phyloP scores from a whole-genome alignment of 1,140 invertebrate species.

The Drosophila miranda region DNA sequence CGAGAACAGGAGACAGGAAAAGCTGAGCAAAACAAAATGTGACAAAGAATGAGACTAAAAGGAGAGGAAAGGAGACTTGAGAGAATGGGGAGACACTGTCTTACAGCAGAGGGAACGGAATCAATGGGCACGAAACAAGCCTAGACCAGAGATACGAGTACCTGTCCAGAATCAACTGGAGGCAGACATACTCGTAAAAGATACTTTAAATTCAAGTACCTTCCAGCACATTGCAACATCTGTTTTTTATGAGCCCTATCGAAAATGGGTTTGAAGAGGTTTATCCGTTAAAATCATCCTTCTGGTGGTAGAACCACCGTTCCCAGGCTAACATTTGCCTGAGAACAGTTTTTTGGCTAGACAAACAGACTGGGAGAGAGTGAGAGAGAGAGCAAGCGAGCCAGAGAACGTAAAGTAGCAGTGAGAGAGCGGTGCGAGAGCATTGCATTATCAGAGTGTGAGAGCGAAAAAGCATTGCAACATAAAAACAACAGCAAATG shows the following conservation, averaged over 20 bases:
- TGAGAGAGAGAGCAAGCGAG: slow-evolving; percentile 11
- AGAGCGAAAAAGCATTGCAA: slow-evolving; percentile 48
- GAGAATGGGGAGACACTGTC: neutral
- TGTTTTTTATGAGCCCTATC: slow-evolving; percentile 19
- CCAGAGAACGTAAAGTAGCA: neutral
- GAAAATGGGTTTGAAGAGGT: slow-evolving; percentile 8
- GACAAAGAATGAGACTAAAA: slow-evolving; percentile 26
- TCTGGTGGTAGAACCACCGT: slow-evolving; percentile 22
- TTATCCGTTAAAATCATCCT: too few species aligned
- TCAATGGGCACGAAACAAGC: neutral
- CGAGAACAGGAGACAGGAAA: slow-evolving; percentile 22
- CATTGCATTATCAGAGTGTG: neutral
- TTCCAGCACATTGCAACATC: slow-evolving; percentile 1
- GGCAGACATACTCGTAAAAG: neutral
- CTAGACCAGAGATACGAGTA: neutral
- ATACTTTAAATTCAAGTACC: slow-evolving; percentile 21
- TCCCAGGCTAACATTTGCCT: slow-evolving; percentile 30
- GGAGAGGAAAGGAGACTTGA: neutral
- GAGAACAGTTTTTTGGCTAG: slow-evolving; percentile 15
- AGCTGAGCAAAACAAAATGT: slow-evolving; percentile 65
- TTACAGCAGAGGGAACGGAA: slow-evolving; percentile 12
- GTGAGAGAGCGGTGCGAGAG: neutral
- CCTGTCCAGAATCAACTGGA: too few species aligned
- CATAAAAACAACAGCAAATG: slow-evolving; percentile 52
- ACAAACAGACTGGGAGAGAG: slow-evolving; percentile 11